phyloP scores from a whole-genome alignment of 2,113 vertebrate genomes.

The Macroglossus sobrinus region DNA sequence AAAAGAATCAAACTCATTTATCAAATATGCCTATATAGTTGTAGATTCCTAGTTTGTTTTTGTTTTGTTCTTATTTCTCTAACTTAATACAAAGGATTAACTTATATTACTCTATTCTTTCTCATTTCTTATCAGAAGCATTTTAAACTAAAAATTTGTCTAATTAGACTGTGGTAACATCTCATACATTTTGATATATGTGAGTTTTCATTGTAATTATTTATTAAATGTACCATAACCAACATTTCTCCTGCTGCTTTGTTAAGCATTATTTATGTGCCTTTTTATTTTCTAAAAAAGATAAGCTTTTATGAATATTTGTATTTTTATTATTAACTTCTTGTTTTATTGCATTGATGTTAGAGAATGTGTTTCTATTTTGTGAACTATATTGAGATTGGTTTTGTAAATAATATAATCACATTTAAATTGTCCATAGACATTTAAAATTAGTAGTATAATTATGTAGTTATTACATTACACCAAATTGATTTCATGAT shows the following conservation, averaged over 20 bases:
- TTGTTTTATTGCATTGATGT: background rate
- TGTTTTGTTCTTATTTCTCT: background rate
- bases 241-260: background rate
- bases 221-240: background rate
- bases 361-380: background rate
- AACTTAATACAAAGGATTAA: background rate
- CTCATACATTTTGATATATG: background rate
- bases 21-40: background rate
- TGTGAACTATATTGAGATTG: background rate
- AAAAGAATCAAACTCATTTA: background rate
- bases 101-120: background rate
- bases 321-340: background rate
- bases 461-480: background rate
- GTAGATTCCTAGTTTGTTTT: background rate
- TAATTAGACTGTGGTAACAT: background rate
- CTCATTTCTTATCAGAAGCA: background rate
- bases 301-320: background rate
- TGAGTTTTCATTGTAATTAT: background rate
- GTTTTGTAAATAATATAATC: background rate
- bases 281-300: background rate
- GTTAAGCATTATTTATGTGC: background rate
- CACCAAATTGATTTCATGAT: background rate
- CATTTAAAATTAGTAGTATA: background rate
- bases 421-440: background rate
- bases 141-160: background rate